These are phyloP conservation scores for Xiphorhynchus elegans DNA, from an alignment of 2,113 vertebrate genomes.

Conservation along the genomic window DNA sequence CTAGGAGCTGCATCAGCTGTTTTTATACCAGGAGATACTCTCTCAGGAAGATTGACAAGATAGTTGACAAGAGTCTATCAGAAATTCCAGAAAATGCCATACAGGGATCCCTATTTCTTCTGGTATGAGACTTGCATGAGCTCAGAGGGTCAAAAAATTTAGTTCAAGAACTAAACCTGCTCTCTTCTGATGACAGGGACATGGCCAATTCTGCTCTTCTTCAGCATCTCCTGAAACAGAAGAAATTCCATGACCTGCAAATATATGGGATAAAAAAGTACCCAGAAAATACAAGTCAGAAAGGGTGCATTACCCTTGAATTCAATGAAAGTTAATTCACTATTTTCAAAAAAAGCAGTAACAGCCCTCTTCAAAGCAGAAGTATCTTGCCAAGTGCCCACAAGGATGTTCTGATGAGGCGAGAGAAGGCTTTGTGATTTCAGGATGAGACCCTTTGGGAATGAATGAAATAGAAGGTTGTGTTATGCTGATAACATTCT, in stretches of 20 bases:
- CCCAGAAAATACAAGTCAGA: neutral
- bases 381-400: neutral
- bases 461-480: slow-evolving; percentile 39
- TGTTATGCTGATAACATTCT: slow-evolving; percentile 1
- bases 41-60: neutral
- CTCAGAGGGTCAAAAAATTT: neutral
- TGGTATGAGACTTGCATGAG: neutral
- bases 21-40: neutral
- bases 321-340: neutral
- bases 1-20: neutral
- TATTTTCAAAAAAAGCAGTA: neutral
- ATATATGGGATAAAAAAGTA: neutral
- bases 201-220: neutral
- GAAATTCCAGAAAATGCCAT: neutral
- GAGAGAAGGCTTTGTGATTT: neutral
- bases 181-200: neutral
- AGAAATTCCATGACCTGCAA: neutral
- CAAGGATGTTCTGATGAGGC: neutral
- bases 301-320: neutral
- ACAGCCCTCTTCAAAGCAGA: slow-evolving; percentile 15
- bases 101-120: neutral
- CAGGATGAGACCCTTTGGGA: slow-evolving; percentile 26
- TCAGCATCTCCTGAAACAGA: neutral
- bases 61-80: neutral
- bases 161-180: neutral